A percentile compares a stretch with the other conserved stretches of the same genome.
Conservation (phyloP, 1,140 invertebrate species). For the Patella vulgata region DNA sequence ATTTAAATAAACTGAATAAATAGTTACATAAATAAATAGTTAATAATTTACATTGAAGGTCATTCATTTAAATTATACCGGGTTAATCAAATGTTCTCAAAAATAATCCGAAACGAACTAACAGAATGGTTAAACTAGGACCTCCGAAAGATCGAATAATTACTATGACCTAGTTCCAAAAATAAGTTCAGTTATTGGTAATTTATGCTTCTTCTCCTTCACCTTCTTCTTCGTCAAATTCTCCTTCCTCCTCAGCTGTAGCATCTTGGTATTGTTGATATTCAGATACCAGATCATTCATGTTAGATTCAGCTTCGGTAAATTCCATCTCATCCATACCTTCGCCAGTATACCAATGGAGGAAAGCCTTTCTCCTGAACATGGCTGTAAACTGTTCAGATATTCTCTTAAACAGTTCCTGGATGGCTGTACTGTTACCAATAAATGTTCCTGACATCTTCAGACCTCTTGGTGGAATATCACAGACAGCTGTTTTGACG, state of each 20-base stretch:
- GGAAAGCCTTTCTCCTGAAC: conserved; percentile 83
- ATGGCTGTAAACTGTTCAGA: conserved; percentile 73
- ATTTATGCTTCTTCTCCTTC: conserved; percentile 41
- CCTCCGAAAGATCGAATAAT: too few relatives aligned
- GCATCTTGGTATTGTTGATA: conserved; percentile 65
- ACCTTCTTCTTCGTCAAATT: conserved; percentile 77
- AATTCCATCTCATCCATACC: conserved; percentile 89
- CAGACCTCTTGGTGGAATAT: conserved; percentile 89
- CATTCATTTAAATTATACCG: too few relatives aligned
- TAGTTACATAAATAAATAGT: too few relatives aligned
- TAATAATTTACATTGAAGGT: too few relatives aligned
- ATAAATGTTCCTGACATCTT: conserved; percentile 91
- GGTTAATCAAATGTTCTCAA: too few relatives aligned
- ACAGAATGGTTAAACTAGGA: too few relatives aligned
- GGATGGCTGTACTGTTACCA: conserved; percentile 77
- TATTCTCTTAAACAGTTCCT: conserved; percentile 81
- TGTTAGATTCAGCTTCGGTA: conserved; percentile 76
- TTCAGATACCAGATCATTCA: conserved; percentile 61
- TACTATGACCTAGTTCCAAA: too few relatives aligned
- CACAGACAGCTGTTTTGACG: conserved; percentile 78
- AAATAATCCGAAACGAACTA: too few relatives aligned
- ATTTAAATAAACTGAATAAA: too few relatives aligned
- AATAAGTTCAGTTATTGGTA: too few relatives aligned
- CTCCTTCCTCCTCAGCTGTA: conserved; percentile 61
- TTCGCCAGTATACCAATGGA: conserved; percentile 78